These are phyloP conservation scores for Pachypeltis micranthus DNA, from an alignment of 1,140 invertebrate species.

Conservation along the genomic window DNA sequence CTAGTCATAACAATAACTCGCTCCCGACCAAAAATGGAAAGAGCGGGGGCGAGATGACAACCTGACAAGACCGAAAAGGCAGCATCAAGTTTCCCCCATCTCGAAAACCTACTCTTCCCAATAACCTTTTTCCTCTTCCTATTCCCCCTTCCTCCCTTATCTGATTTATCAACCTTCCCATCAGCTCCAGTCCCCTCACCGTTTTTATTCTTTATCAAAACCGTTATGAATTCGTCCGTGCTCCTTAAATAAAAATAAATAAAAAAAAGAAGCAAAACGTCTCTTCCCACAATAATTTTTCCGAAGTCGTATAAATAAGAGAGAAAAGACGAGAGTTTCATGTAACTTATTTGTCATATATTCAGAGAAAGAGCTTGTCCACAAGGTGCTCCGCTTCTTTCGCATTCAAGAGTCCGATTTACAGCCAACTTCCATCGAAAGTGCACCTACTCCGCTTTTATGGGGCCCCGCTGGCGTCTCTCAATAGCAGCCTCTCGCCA, in stretches of 20 bases:
- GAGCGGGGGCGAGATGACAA: conserved; percentile 1
- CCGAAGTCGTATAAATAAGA: background rate
- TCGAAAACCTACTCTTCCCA: background rate
- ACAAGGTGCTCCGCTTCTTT: no score
- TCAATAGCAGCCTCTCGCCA: no score
- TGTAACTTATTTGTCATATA: no score
- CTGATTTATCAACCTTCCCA: conserved; percentile 1
- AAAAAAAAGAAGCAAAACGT: background rate
- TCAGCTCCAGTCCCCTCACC: no score
- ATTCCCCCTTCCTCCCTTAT: background rate
- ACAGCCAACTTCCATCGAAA: no score
- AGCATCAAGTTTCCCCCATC: no score
- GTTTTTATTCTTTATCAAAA: conserved; percentile 12
- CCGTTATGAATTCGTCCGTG: background rate
- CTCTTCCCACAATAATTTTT: background rate
- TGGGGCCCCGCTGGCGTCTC: no score
- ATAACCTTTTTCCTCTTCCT: background rate
- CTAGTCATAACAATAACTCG: conserved; percentile 9
- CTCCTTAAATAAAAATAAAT: background rate
- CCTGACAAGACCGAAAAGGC: conserved; percentile 4
- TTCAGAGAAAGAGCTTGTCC: no score
- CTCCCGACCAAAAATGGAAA: no score
- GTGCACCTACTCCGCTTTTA: no score
- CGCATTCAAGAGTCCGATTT: no score
- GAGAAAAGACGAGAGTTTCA: no score